These are phyloP conservation scores for Nipponacmea schrenckii DNA, from an alignment of 2,888 invertebrate species.

Conservation along the genomic window DNA sequence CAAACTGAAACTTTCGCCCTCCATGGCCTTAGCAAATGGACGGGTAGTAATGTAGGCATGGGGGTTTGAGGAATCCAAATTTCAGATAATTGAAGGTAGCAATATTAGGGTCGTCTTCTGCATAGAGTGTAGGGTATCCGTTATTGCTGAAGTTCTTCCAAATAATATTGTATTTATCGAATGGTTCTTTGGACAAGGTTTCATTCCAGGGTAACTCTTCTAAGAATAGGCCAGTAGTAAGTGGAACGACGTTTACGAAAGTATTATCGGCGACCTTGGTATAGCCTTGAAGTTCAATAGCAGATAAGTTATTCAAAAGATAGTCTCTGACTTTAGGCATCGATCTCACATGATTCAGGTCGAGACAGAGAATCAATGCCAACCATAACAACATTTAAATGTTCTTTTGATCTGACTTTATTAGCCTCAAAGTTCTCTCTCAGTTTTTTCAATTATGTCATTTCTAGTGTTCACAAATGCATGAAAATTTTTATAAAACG, in stretches of 20 bases:
- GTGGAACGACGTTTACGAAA: conserved; percentile 87
- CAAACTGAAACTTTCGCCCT: conserved; percentile 50
- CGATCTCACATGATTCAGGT: conserved; percentile 83
- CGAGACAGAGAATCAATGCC: conserved; percentile 88
- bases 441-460: conserved; percentile 31
- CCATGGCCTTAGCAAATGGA: conserved; percentile 76
- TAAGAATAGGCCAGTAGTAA: conserved; percentile 75
- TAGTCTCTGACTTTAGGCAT: conserved; percentile 77
- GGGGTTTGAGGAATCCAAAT: conserved; percentile 79
- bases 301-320: conserved; percentile 74
- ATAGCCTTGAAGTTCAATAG: conserved; percentile 85
- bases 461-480: conserved; percentile 50
- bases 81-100: conserved; percentile 84
- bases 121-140: conserved; percentile 82
- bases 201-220: conserved; percentile 61
- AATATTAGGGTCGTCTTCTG: conserved; percentile 83
- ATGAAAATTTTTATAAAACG: conserved; percentile 47
- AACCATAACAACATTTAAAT: not conserved
- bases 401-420: conserved; percentile 7
- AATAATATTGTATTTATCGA: conserved; percentile 82
- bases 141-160: conserved; percentile 82
- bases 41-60: conserved; percentile 87
- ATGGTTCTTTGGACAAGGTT: conserved; percentile 61
- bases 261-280: conserved; percentile 95
- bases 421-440: conserved; percentile 30